phyloP scores from a whole-genome alignment of 2,888 invertebrate genomes.

The Cryptus viduatorius region DNA sequence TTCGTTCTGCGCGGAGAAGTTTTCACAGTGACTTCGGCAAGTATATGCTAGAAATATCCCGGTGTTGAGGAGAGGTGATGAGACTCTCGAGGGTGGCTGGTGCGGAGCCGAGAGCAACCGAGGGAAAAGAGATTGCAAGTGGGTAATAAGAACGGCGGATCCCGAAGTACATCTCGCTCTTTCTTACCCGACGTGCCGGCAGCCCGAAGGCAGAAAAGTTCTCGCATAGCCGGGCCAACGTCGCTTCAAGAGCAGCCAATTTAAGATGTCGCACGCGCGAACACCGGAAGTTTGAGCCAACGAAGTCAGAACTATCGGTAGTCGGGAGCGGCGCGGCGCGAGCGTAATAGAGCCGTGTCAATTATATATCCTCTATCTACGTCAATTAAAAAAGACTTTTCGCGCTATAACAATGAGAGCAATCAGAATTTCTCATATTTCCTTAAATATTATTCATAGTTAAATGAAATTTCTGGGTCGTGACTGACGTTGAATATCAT shows the following conservation, averaged over 20 bases:
- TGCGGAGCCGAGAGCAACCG: conserved; percentile 27
- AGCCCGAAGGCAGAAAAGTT: conserved; percentile 65
- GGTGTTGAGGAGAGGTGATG: conserved; percentile 67
- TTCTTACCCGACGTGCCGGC: conserved; percentile 23
- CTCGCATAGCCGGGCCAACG: conserved; percentile 45
- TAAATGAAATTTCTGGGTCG: conserved; percentile 1
- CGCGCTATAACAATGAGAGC: conserved; percentile 59
- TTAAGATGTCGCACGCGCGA: conserved; percentile 63
- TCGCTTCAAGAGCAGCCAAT: conserved; percentile 60
- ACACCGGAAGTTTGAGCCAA: conserved; percentile 55
- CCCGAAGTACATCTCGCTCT: conserved; percentile 39
- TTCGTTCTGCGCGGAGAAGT: conserved; percentile 58
- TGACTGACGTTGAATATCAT: neutral
- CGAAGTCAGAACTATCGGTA: conserved; percentile 4
- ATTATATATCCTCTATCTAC: conserved; percentile 42
- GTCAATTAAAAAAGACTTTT: conserved; percentile 58
- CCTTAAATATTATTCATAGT: conserved; percentile 47
- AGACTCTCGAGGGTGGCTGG: conserved; percentile 62
- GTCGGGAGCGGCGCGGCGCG: conserved; percentile 15
- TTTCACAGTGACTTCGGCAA: conserved; percentile 53
- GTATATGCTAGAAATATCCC: conserved; percentile 55
- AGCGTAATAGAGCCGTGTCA: conserved; percentile 53
- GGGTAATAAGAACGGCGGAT: conserved; percentile 67
- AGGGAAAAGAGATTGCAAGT: conserved; percentile 64
- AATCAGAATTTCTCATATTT: conserved; percentile 54